Conservation (phyloP, 2,113 vertebrate species). For the Brienomyrus brachyistius region DNA sequence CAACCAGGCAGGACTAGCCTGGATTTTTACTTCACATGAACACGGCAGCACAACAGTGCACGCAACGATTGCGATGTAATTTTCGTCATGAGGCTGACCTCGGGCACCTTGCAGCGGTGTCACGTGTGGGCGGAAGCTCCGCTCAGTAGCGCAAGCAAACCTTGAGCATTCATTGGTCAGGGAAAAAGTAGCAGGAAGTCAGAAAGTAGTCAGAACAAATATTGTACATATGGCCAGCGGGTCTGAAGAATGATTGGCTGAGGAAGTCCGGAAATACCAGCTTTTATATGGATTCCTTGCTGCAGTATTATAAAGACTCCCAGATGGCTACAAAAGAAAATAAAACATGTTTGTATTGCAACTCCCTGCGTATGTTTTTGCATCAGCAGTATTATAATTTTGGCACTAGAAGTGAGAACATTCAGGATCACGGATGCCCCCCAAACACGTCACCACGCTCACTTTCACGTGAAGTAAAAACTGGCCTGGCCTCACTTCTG, state of each 20-base stretch:
- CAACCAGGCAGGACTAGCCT: background rate
- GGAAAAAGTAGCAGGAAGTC: background rate
- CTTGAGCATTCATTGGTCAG: background rate
- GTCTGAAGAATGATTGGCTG: background rate
- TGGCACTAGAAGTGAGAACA: background rate
- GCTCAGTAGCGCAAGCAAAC: background rate
- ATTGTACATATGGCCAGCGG: background rate
- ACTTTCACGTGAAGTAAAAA: background rate
- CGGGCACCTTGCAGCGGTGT: background rate
- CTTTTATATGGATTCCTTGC: background rate
- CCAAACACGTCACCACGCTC: background rate
- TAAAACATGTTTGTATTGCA: background rate
- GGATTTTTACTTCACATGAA: background rate
- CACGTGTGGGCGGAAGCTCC: background rate
- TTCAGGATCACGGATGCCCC: background rate
- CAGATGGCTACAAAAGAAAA: background rate
- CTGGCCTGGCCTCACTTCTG: background rate
- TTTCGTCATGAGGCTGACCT: background rate
- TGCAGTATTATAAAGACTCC: background rate
- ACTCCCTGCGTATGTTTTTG: background rate
- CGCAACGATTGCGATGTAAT: background rate
- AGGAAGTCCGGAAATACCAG: background rate
- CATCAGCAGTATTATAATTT: background rate
- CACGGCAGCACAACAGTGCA: background rate
- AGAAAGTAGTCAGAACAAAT: background rate